Evolutionary conservation across 1,140 invertebrate species (phyloP), one percentile per base, ranked within the genome.

Genomic region (Heliconius congener): DNA sequence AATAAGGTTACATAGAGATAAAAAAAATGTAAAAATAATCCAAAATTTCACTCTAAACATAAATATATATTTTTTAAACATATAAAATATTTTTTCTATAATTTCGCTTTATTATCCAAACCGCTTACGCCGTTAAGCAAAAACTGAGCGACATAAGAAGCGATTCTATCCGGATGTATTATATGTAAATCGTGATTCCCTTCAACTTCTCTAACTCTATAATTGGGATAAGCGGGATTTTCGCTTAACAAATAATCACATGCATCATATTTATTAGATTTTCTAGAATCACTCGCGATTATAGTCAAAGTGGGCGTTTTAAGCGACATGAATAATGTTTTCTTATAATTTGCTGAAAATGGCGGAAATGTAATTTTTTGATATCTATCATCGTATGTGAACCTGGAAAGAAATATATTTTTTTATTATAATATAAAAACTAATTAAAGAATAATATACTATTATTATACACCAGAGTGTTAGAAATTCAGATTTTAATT

Each of bases 181-280:
- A 91, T 79, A 74, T 92, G 91, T 0, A 90, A 82, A 74, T 92
- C 87, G 42, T 93, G 92, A 16, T 77, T 76, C 0, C 91, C 91
- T 2, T 76, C 66, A 0, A 92, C 85, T 0, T 19, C 50, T 18
- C 80, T 81, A 0, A 87, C 82, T 34, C 85, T 83, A 39, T 85
- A 87, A 76, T 91, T 92, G 0, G 74, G 34, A 0, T 82, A 82
- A 72, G 84, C 87, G 0, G 77, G 50, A 6, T 71, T 78, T 70
- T 92, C 88, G 52, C 91, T 88, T 0, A 91, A 73, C 8, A 88
- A 42, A 57, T 88, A 91, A 8, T 66, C 78, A 1, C 79, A 77
- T 8, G 75, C 39, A 0, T 79, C 55, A 55, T 87, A 91, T 0
- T 46, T 18, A 0, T 84, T 82, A 0, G 37, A 70, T 3, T 86